A percentile compares a stretch with the other conserved stretches of the same genome.
phyloP scores from a whole-genome alignment of 2,888 invertebrate genomes.

The Lottia scabra region DNA sequence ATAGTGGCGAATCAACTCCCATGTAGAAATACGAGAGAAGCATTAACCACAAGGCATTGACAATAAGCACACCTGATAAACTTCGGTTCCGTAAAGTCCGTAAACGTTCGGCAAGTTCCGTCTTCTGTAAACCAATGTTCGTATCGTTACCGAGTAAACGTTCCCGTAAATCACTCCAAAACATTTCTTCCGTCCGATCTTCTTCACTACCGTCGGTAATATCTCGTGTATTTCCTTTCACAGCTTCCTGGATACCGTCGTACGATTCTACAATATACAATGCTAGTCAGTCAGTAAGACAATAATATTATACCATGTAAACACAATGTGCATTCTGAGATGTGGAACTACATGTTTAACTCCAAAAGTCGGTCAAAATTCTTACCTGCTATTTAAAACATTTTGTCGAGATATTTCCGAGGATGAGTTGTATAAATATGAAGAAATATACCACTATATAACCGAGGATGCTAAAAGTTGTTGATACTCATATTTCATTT shows the following conservation, averaged over 20 bases:
- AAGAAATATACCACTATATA: too few species aligned
- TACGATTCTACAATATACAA: constrained; percentile 8
- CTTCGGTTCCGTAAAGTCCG: constrained; percentile 40
- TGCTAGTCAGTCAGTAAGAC: neutral
- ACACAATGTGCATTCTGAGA: too few species aligned
- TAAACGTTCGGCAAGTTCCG: constrained; percentile 33
- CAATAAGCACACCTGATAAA: constrained; percentile 32
- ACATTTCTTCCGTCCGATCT: constrained; percentile 36
- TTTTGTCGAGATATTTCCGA: too few species aligned
- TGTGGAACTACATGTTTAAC: too few species aligned
- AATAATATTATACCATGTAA: too few species aligned
- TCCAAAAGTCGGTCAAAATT: too few species aligned
- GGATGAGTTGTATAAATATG: too few species aligned
- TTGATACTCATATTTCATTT: too few species aligned
- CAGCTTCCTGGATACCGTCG: constrained; percentile 17
- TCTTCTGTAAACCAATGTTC: constrained; percentile 39
- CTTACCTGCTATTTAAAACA: too few species aligned
- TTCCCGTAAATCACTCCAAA: constrained; percentile 39
- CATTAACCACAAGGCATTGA: constrained; percentile 45
- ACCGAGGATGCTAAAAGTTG: too few species aligned
- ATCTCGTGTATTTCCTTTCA: constrained; percentile 20
- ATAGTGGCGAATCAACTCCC: constrained; percentile 36
- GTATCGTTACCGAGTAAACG: constrained; percentile 39
- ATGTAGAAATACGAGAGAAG: constrained; percentile 45
- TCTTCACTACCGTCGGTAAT: constrained; percentile 30